Base-by-base conservation (phyloP, 1,140 invertebrate genomes). In the Physella acuta region DNA sequence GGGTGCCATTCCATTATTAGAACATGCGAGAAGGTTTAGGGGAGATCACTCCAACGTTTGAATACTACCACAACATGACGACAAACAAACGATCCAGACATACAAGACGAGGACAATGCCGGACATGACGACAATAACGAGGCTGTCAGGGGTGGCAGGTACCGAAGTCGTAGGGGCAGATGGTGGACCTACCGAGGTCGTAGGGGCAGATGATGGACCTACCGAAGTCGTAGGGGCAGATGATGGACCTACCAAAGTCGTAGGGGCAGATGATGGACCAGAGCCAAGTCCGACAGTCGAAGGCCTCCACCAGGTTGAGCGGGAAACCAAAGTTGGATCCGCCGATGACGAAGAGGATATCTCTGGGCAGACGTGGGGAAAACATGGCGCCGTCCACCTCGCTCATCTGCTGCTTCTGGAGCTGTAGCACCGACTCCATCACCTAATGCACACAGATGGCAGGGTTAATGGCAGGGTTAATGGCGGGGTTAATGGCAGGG, bases 271-370 rank as follows among this genome's bases (percentile, higher is more conserved):
- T 64, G 4, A 53, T 52, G 30, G 65, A 72, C 59, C 62, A 66
- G 17, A 65, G 68, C 91, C 91, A 92, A 52, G 90, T 85, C 71
- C 90, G 79, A 0, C 89, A 90, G 76, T 93, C 91, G 78, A 92
- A 92, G 0, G 90, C 90, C 78, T 92, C 91, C 16, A 92, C 90
- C 70, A 87, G 88, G 77, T 88, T 88, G 0, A 90, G 91, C 0
- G 90, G 88, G 24, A 85, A 88, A 1, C 89, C 88, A 1, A 88
- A 88, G 56, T 86, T 89, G 90, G 90, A 92, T 0, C 92, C 92
- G 2, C 91, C 91, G 65, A 92, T 89, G 0, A 89, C 90, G 37
- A 82, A 75, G 33, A 80, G 14, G 0, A 78, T 31, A 51, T 79
- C 76, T 3, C 59, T 37, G 24, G 73, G 73, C 26, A 75, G 55